Base-by-base conservation (phyloP, 2,797 vertebrate species). In the Podarcis lilfordi region DNA sequence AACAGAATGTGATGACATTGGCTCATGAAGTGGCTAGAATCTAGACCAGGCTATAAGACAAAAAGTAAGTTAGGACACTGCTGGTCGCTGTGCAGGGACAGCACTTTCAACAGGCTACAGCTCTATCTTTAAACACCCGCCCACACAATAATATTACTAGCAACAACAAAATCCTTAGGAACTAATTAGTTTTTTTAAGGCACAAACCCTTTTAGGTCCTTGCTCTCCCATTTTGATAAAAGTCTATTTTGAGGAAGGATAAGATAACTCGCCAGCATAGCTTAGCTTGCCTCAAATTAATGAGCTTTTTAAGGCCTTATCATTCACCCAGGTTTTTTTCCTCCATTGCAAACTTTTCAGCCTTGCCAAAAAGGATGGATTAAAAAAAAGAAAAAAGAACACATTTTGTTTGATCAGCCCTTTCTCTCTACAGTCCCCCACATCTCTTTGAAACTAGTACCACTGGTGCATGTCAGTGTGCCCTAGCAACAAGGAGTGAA, bases 281-380 rank as follows among this genome's bases (percentile, higher is more conserved):
- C 93, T 92, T 93, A 95, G 93, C 91, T 95, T 92, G 94, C 90
- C 50, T 91, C 88, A 91, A 78, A 92, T 95, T 95, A 95, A 96
- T 90, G 85, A 95, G 89, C 88, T 91, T 50, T 82, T 78, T 86
- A 75, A 91, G 90, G 89, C 88, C 92, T 93, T 93, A 93, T 94
- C 89, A 89, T 92, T 94, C 89, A 88, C n/a, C 1, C 3, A 90
- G 85, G 71, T 87, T 86, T 90, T 92, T 93, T 81, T 80, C 79
- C 86, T 82, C 91, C 88, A 78, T 84, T 91, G 90, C 91, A 91
- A 93, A 91, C 94, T 94, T 93, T 92, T 93, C 90, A 92, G 90
- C 80, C 89, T 94, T 91, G 90, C 91, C 86, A 93, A 93, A 95
- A 93, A 90, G 89, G 90, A 81, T 81, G 77, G 37, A 43, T 9